Evolutionary conservation across 2,888 invertebrate genomes (phyloP), one percentile per base, ranked within the genome.

Genomic region (Exocentrus adspersus): DNA sequence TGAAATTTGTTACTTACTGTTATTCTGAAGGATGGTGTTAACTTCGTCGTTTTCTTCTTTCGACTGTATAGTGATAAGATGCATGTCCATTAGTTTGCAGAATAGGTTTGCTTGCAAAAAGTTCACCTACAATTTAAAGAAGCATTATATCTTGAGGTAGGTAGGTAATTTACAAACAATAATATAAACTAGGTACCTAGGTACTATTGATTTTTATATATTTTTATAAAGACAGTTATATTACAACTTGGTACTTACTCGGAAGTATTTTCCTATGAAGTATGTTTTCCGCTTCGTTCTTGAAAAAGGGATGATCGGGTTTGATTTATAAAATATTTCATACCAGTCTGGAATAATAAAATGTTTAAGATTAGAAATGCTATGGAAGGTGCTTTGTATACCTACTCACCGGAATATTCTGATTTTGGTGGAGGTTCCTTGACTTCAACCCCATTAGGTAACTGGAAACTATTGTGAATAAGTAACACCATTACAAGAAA

Each of bases 31-130:
- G 17, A 43, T 12, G 10, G 16, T 3, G n/a, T 17, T n/a, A 2
- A 54, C 14, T 17, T 21, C 54, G 4, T 42, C 43, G n/a, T 14
- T 54, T 30, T 54, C 54, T 43, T 43, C 54, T 43, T 54, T 41
- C 1, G 54, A 28, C 6, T 1, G 10, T 28, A 54, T 42, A 28
- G 54, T 43, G 9, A 43, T 9, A 24, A 54, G 54, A 9, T 54
- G 43, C 54, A 54, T 54, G n/a, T 54, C 43, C 43, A 54, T 54
- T 43, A 54, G 6, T 14, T 54, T 54, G 10, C 54, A 54, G 12
- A 43, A 54, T 0, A 54, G 42, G 17, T 54, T n/a, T 10, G 54
- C 54, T 43, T 54, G 54, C 7, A 54, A 16, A 17, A 54, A 54
- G 6, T 21, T 54, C 17, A 19, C 54, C 54, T 54, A 30, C 43